phyloP scores from a whole-genome alignment of 1,140 invertebrate genomes.

The Nebria ingens region DNA sequence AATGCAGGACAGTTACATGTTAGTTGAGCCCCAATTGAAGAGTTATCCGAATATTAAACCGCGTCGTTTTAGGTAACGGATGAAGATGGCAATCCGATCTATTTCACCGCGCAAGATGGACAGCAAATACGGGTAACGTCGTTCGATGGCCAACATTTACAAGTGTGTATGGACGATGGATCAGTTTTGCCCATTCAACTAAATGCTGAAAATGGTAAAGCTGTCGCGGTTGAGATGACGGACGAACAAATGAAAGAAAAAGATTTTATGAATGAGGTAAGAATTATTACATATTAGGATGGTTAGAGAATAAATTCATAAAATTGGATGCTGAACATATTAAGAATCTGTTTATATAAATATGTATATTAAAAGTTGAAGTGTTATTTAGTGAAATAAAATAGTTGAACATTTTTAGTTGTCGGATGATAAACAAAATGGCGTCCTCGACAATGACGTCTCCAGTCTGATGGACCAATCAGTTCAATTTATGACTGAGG shows the following conservation, averaged over 20 bases:
- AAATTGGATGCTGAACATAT: neutral
- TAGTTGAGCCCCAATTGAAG: neutral
- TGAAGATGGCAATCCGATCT: slow-evolving; percentile 54
- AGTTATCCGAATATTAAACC: neutral
- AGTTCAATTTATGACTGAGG: slow-evolving; percentile 30
- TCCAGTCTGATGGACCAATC: slow-evolving; percentile 24
- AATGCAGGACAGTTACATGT: neutral
- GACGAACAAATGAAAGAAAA: slow-evolving; percentile 18
- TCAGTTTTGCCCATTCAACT: slow-evolving; percentile 41
- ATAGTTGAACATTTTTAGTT: slow-evolving; percentile 6
- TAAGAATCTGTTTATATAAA: too few relatives aligned
- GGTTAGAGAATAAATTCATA: neutral
- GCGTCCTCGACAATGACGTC: slow-evolving; percentile 6
- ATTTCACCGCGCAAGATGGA: slow-evolving; percentile 55
- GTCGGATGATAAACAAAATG: neutral
- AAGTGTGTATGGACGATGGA: slow-evolving; percentile 40
- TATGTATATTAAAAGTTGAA: too few relatives aligned
- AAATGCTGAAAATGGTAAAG: slow-evolving; percentile 25
- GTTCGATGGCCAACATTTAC: slow-evolving; percentile 25
- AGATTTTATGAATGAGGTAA: neutral
- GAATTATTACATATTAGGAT: neutral
- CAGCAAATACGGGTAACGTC: slow-evolving; percentile 30
- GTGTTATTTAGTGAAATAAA: too few relatives aligned
- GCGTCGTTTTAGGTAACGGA: slow-evolving; percentile 43
- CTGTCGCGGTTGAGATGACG: slow-evolving; percentile 22